phyloP scores from a whole-genome alignment of 2,888 invertebrate species.

The Daptonema setosum region DNA sequence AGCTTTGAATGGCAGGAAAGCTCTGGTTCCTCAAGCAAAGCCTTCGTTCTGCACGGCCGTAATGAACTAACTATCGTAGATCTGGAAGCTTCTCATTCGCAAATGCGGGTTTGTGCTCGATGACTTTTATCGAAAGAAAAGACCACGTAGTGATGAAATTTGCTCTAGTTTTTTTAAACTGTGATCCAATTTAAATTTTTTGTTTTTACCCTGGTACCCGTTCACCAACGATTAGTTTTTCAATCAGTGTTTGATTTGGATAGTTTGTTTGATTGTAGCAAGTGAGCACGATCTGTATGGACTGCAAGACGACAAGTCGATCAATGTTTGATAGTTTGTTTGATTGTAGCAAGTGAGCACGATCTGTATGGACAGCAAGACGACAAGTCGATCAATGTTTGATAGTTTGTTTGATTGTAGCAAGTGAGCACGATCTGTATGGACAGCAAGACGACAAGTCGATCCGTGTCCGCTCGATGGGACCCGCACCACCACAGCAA shows the following conservation, averaged over 20 bases:
- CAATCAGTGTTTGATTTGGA: too few relatives aligned
- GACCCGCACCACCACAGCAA: slow-evolving; percentile 73
- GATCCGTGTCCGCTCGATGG: slow-evolving; percentile 70
- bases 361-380: too few relatives aligned
- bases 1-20: slow-evolving; percentile 1
- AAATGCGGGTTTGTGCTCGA: too few relatives aligned
- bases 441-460: slow-evolving; percentile 51
- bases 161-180: neutral
- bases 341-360: too few relatives aligned
- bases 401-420: slow-evolving; percentile 49
- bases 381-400: slow-evolving; percentile 51
- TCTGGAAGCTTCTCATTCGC: too few relatives aligned
- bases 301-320: too few relatives aligned
- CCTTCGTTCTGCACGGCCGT: neutral
- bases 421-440: neutral
- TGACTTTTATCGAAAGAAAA: too few relatives aligned
- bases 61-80: neutral
- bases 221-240: too few relatives aligned
- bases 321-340: too few relatives aligned
- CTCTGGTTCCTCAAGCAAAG: neutral
- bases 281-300: too few relatives aligned
- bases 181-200: neutral
- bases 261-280: too few relatives aligned
- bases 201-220: too few relatives aligned
- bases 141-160: neutral